A percentile compares a stretch with the other conserved stretches of the same genome.
Conservation (phyloP, 2,113 vertebrate genomes). For the Chloebia gouldiae region DNA sequence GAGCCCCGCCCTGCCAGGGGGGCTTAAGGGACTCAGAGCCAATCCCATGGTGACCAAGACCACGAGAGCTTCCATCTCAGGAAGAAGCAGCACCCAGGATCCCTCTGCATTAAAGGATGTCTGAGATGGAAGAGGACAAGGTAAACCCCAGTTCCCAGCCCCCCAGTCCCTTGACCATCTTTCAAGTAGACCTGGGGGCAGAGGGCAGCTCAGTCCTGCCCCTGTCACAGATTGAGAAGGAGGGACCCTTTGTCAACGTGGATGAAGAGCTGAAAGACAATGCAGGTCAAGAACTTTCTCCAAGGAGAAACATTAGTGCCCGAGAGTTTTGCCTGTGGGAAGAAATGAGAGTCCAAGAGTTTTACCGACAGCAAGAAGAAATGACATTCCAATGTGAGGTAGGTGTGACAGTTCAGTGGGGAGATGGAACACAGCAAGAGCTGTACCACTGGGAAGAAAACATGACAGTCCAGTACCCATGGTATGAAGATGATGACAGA, state of each 20-base stretch:
- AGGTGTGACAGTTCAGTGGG: not conserved
- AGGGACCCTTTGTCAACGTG: not conserved
- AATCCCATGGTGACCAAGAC: rapidly evolving
- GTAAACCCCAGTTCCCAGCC: not conserved
- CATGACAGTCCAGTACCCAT: not conserved
- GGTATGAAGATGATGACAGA: not conserved
- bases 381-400: not conserved
- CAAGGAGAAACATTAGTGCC: not conserved
- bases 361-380: not conserved
- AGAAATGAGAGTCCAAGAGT: not conserved
- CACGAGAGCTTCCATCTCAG: rapidly evolving
- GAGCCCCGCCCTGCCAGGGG: rapidly evolving
- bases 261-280: rapidly evolving
- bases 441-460: not conserved
- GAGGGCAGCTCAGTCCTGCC: no score
- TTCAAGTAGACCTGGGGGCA: not conserved
- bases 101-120: not conserved
- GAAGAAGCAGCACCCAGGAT: not conserved
- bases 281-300: not conserved
- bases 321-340: not conserved
- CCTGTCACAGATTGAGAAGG: not conserved
- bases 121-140: not conserved
- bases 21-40: rapidly evolving
- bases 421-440: not conserved
- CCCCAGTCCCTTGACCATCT: no score